Base-by-base conservation (phyloP, 2,888 invertebrate species). In the Phyllotreta striolata region DNA sequence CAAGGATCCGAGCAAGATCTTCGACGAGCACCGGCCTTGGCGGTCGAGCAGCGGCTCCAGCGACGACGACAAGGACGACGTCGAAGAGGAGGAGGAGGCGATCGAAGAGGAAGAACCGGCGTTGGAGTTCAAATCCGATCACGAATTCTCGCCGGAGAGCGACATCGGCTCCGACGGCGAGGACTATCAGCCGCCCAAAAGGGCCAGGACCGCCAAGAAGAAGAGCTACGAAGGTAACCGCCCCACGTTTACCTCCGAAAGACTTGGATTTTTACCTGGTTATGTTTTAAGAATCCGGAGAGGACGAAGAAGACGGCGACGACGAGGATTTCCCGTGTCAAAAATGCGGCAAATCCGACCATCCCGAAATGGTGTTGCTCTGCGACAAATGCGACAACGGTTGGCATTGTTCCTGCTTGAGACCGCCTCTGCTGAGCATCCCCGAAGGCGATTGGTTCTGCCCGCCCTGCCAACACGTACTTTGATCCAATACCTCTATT, bases 361-460 rank as follows among this genome's bases (percentile, higher is more conserved):
- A 97, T 81, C 97, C 98, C 0, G 97, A 98, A 82, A 96, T 96
- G 96, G 96, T 99, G 75, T 83, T 99, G 58, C 83, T 99, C 43
- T 99, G 98, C 79, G 98, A 99, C 83, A 87, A 87, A 70, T 99
- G 98, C 81, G 97, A 99, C 81, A 89, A 87, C 67, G 98, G 98
- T n/a, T 98, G 95, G 89, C 98, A 99, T 84, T 97, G 96, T 66
- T 93, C 94, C 46, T 99, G 98, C 78, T 86, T 98, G 41, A 88
- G 93, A 66, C 98, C 98, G 0, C 89, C 96, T 63, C 86, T 99
- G 44, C 90, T 97, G 83, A 88, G 94, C 37, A 93, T 99, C 74
- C 99, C 98, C 0, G 96, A 96, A 79, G 98, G 98, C 0, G 94
- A 97, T 81, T 99, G 98, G 99, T 95, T 89, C 83, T 99, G 99